Percentiles rank a stretch among this genome's conserved stretches.
Conservation (phyloP, 2,113 vertebrate species). For the Vicugna pacos region DNA sequence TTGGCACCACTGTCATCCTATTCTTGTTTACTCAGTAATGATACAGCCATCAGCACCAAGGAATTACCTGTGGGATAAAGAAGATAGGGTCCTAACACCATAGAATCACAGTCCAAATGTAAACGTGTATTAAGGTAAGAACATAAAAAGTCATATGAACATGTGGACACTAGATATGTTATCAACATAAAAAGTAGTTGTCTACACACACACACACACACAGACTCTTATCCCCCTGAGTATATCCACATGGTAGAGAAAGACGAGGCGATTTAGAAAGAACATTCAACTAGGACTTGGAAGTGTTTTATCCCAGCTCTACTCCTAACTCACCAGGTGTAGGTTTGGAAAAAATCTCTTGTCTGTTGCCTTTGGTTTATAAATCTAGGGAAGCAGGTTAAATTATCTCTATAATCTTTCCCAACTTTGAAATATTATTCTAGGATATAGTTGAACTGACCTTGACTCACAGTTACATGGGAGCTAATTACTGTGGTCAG, state of each 20-base stretch:
- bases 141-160: background rate
- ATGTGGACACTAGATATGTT: background rate
- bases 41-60: background rate
- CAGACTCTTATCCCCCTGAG: background rate
- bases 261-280: background rate
- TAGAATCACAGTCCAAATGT: background rate
- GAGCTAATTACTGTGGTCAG: conserved; percentile 56
- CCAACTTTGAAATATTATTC: conserved; percentile 44
- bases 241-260: background rate
- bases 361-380: background rate
- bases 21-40: background rate
- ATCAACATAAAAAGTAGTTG: background rate
- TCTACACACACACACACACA: background rate
- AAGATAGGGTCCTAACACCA: background rate
- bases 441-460: conserved; percentile 20
- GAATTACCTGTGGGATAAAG: background rate
- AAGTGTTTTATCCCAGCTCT: background rate
- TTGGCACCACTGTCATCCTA: background rate
- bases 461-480: conserved; percentile 16
- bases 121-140: background rate
- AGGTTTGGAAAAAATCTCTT: conserved; percentile 43
- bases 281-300: background rate
- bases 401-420: background rate
- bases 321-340: background rate
- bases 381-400: background rate